Percentiles rank a stretch among this genome's conserved stretches.
phyloP scores from a whole-genome alignment of 2,888 invertebrate genomes.

The Latheticus oryzae region DNA sequence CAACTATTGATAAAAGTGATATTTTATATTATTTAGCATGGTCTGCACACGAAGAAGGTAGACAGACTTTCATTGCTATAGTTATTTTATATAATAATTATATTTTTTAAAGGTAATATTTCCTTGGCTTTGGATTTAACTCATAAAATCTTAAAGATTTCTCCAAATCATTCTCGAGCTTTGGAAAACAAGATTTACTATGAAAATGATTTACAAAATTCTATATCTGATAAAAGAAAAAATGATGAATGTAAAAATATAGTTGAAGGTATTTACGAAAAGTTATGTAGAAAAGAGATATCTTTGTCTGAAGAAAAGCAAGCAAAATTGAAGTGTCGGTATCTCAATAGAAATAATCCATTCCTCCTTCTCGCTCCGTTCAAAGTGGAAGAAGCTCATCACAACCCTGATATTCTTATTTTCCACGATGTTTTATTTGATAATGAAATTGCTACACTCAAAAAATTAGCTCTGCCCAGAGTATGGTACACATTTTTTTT shows the following conservation, averaged over 20 bases:
- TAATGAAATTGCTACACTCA: conserved; percentile 85
- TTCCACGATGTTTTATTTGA: conserved; percentile 91
- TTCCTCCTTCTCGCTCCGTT: conserved; percentile 82
- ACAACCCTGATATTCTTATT: conserved; percentile 84
- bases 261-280: conserved; percentile 72
- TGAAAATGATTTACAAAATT: conserved; percentile 79
- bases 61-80: too few species aligned
- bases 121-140: conserved; percentile 88
- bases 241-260: too few species aligned
- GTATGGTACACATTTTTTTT: too few species aligned
- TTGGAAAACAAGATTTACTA: conserved; percentile 92
- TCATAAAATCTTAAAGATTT: conserved; percentile 82
- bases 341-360: conserved; percentile 76
- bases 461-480: conserved; percentile 87
- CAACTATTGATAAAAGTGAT: conserved; percentile 78
- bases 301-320: conserved; percentile 66
- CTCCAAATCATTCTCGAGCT: conserved; percentile 88
- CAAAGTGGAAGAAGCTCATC: conserved; percentile 81
- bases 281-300: conserved; percentile 83
- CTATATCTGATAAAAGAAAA: conserved; percentile 67
- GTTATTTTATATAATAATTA: not conserved
- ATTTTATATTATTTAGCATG: conserved; percentile 96
- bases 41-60: conserved; percentile 91
- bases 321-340: conserved; percentile 77
- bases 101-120: conserved; percentile 77